Evolutionary conservation across 2,113 vertebrate species (phyloP).

Genomic region (Oryzias celebensis): DNA sequence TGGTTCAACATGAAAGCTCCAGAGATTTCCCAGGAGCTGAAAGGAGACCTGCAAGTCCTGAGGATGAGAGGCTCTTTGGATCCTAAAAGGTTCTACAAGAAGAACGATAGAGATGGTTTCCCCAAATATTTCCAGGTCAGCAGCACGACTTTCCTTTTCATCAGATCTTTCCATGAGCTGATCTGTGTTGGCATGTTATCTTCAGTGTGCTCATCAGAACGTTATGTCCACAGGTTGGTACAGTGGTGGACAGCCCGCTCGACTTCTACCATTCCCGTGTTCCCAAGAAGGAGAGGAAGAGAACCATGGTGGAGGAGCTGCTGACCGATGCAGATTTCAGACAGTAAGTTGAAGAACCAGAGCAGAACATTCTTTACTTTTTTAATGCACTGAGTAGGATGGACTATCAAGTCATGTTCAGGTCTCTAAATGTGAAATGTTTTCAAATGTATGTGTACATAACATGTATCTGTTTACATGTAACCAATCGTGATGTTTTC

Average conservation of each 20-base stretch:
- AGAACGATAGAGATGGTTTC: conserved; percentile 92
- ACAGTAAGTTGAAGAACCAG: conserved; percentile 71
- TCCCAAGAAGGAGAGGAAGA: conserved; percentile 94
- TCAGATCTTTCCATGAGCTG: fast-evolving
- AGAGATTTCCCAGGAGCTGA: conserved; percentile 88
- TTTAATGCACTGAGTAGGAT: no score
- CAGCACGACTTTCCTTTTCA: not conserved
- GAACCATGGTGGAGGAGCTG: conserved; percentile 95
- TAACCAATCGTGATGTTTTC: not conserved
- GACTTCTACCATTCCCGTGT: conserved; percentile 95
- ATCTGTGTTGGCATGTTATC: not conserved
- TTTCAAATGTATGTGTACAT: no score
- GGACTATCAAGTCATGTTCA: no score
- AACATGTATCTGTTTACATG: no score
- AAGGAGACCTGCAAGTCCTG: conserved; percentile 87
- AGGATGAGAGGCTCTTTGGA: conserved; percentile 92
- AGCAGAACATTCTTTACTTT: no score
- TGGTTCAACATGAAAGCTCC: conserved; percentile 99
- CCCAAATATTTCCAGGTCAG: conserved; percentile 95
- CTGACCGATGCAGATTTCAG: conserved; percentile 92
- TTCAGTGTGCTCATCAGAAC: not conserved
- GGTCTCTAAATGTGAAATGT: no score
- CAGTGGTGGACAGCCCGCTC: conserved; percentile 87
- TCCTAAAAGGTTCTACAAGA: conserved; percentile 97
- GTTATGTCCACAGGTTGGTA: conserved; percentile 81